Conservation (phyloP, 2,797 vertebrate species). For the Mus minutoides region DNA sequence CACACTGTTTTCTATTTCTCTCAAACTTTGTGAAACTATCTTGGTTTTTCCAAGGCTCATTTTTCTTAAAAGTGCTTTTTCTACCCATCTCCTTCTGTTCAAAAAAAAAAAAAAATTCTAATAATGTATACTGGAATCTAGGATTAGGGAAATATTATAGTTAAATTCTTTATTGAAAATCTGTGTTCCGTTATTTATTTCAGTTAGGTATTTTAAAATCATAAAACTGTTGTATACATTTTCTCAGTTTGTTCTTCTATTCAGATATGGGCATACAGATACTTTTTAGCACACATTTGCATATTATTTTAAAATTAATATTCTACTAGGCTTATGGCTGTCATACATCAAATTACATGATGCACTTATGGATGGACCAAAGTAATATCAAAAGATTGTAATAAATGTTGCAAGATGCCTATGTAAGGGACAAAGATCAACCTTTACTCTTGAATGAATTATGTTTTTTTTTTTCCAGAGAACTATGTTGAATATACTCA, state of each 20-base stretch:
- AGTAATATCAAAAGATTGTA: neutral
- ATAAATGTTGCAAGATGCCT: neutral
- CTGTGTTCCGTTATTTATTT: neutral
- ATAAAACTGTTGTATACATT: neutral
- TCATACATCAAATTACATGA: neutral
- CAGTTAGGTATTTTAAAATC: neutral
- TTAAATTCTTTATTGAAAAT: neutral
- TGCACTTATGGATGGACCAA: neutral
- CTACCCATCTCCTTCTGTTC: neutral
- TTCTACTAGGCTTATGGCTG: neutral
- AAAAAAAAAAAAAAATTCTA: neutral
- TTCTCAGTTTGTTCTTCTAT: neutral
- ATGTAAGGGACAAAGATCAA: neutral
- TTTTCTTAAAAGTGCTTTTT: neutral
- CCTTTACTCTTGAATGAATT: neutral
- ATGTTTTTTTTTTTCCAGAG: neutral
- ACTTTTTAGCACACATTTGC: neutral
- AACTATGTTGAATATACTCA: neutral
- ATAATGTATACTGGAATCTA: neutral
- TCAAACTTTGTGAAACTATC: neutral
- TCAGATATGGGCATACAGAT: neutral
- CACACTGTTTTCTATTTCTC: neutral
- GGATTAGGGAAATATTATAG: neutral
- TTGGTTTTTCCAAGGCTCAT: neutral
- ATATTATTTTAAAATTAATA: neutral